Evolutionary conservation across 2,888 invertebrate species (phyloP).

Genomic region (Athrips mouffetella): DNA sequence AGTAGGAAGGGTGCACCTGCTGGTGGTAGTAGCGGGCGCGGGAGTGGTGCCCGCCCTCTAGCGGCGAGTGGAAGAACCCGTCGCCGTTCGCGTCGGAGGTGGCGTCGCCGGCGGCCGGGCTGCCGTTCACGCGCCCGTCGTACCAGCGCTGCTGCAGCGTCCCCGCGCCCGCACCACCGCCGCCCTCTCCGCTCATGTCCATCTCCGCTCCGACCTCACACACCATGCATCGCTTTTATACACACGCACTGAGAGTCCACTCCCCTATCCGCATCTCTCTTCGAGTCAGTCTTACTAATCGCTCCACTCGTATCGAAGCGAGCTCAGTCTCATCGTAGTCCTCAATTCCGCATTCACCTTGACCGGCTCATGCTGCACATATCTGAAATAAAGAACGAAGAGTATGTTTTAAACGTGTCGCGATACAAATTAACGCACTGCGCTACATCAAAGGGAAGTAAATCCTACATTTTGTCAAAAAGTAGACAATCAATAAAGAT

Average conservation of each 20-base stretch:
- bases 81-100: conserved; percentile 73
- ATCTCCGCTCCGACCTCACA: conserved; percentile 71
- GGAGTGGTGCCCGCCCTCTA: conserved; percentile 75
- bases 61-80: conserved; percentile 77
- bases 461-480: conserved; percentile 53
- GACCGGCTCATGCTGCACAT: conserved; percentile 49
- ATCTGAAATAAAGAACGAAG: conserved; percentile 50
- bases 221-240: conserved; percentile 76
- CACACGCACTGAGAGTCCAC: conserved; percentile 70
- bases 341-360: conserved; percentile 29
- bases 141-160: conserved; percentile 76
- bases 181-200: conserved; percentile 75
- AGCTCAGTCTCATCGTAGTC: conserved; percentile 44
- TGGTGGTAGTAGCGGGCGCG: conserved; percentile 78
- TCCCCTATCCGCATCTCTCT: conserved; percentile 67
- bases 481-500: conserved; percentile 75
- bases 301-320: conserved; percentile 39
- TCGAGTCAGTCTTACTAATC: conserved; percentile 35
- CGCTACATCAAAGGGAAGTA: conserved; percentile 47
- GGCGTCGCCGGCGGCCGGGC: conserved; percentile 69
- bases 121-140: conserved; percentile 76
- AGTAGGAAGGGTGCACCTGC: conserved; percentile 78
- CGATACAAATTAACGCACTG: conserved; percentile 28
- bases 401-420: conserved; percentile 12
- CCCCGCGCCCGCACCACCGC: conserved; percentile 56